Evolutionary conservation across 1,140 invertebrate species (phyloP), one percentile per base, ranked within the genome.

Genomic region (Spodoptera frugiperda): DNA sequence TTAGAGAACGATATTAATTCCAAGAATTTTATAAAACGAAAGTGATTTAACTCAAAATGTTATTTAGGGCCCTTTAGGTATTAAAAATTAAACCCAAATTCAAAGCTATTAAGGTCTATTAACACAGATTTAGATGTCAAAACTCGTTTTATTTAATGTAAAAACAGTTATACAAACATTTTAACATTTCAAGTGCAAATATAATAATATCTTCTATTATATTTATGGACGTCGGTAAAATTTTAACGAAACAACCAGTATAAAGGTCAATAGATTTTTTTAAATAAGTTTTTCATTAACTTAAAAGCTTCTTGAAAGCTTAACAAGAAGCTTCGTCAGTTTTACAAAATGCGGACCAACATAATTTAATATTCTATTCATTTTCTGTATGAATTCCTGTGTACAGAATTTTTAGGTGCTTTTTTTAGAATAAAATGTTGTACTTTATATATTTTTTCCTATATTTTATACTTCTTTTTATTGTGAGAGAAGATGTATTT

Each of bases 321-420:
- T 87, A 91, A 93, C 89, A 93, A 92, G 90, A 89, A 86, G 89
- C 90, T 90, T 90, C 89, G 87, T 92, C 91, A 92, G 90, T 89
- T 92, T 92, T 91, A 91, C 87, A 90, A 92, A 92, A 89, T 84
- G 86, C 86, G 86, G 86, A 87, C 87, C 87, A 92, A 90, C 89
- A 91, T 93, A 92, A 93, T 93, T 92, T 91, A 92, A 92, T 93
- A 93, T 92, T 93, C 88, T 79, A 91, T 93, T 91, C 88, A 91
- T 90, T 91, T 91, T 89, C 86, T 87, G 86, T 92, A 89, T 88
- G 88, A 91, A 87, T 92, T 89, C 90, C 84, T 89, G 84, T 89
- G 82, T 88, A 88, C 84, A 80, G 81, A 87, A 87, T 85, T 86
- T 84, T 85, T 84, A 83, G 84, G 76, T 82, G 84, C 83, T 59